phyloP scores from a whole-genome alignment of 2,888 invertebrate species.

The Bugulina stolonifera region DNA sequence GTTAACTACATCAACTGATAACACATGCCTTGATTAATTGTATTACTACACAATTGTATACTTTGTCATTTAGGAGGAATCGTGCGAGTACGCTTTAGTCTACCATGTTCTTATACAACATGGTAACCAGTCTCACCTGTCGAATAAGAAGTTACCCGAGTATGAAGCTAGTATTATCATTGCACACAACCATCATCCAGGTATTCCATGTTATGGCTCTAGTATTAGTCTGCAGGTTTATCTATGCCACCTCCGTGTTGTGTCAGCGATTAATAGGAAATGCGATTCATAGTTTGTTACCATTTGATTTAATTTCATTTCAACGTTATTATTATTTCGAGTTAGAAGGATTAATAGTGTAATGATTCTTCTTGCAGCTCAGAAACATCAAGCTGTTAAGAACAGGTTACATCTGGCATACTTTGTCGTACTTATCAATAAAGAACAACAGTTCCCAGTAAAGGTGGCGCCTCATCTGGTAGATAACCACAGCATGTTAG shows the following conservation, averaged over 20 bases:
- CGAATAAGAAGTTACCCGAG: not conserved
- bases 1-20: too few species aligned
- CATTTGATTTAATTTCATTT: too few species aligned
- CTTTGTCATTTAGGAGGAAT: not conserved
- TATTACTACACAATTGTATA: too few species aligned
- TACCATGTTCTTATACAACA: not conserved
- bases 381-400: not conserved
- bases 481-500: not conserved
- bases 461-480: not conserved
- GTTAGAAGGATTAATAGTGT: not conserved
- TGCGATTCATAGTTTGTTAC: too few species aligned
- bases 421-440: constrained; percentile 25
- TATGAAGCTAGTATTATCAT: constrained; percentile 23
- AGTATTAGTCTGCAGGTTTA: too few species aligned
- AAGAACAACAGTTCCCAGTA: constrained; percentile 17
- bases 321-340: too few species aligned
- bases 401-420: constrained; percentile 10
- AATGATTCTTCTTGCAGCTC: not conserved
- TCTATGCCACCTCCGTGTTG: too few species aligned
- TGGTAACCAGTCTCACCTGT: not conserved
- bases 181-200: constrained; percentile 13
- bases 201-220: too few species aligned
- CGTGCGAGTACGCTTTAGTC: constrained; percentile 4
- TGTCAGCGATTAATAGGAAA: too few species aligned
- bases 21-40: too few species aligned